A percentile compares a stretch with the other conserved stretches of the same genome.
Evolutionary conservation across 2,113 vertebrate species (phyloP).

Genomic region (Loxodonta africana): DNA sequence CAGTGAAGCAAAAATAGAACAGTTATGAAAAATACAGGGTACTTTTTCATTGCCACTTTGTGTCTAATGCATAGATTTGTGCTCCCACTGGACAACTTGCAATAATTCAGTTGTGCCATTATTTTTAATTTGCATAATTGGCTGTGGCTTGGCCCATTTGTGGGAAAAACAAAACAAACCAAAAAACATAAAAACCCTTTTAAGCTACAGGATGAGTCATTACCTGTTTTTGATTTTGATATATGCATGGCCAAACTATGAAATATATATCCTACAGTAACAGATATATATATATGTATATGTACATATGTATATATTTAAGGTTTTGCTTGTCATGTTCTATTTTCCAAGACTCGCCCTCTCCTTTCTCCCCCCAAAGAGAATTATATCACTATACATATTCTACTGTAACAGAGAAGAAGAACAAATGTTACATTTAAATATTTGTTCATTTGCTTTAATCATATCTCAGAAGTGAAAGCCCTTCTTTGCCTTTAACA

Average conservation of each 20-base stretch:
- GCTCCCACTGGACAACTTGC: neutral
- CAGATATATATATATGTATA: too few relatives aligned
- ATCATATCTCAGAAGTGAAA: neutral
- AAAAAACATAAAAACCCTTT: neutral
- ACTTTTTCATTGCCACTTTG: neutral
- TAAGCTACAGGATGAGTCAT: neutral
- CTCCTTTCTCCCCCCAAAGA: neutral
- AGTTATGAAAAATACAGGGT: neutral
- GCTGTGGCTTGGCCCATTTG: neutral
- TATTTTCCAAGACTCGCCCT: neutral
- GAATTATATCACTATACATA: neutral
- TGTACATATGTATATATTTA: neutral
- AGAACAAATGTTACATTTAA: slow-evolving; percentile 30
- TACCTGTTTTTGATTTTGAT: neutral
- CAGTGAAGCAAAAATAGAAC: neutral
- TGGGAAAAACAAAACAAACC: neutral
- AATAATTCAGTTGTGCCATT: neutral
- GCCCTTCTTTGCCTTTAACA: neutral
- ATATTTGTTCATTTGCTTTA: slow-evolving; percentile 11
- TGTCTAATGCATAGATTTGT: neutral
- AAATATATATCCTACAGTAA: neutral
- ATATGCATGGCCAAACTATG: neutral
- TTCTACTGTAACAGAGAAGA: neutral
- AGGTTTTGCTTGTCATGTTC: neutral
- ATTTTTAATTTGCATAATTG: neutral